These are phyloP conservation scores for Ctenopoma kingsleyae DNA, from an alignment of 2,797 vertebrate genomes.

Conservation along the genomic window DNA sequence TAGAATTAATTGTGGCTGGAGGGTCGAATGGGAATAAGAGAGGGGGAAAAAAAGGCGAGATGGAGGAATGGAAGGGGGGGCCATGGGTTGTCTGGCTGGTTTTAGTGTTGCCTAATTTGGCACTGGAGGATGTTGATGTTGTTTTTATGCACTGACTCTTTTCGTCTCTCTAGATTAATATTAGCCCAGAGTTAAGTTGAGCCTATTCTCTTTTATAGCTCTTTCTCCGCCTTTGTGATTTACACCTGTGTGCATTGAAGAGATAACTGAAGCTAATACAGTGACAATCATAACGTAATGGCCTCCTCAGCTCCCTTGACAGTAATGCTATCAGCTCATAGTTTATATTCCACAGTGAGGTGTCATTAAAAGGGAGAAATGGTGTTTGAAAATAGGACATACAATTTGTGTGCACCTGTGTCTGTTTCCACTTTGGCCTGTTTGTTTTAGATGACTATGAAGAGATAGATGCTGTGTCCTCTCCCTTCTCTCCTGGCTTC, in stretches of 20 bases:
- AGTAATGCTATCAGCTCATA: slow-evolving; percentile 47
- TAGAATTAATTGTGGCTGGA: slow-evolving; percentile 86
- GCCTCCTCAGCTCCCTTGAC: slow-evolving; percentile 59
- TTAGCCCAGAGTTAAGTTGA: slow-evolving; percentile 45
- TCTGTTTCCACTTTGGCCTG: background rate
- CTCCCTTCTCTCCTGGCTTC: slow-evolving; percentile 7
- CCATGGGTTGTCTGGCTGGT: slow-evolving; percentile 41
- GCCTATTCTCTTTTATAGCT: slow-evolving; percentile 68
- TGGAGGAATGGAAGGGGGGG: slow-evolving; percentile 22
- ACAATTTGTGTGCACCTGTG: slow-evolving; percentile 10
- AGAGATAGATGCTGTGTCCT: slow-evolving; percentile 27
- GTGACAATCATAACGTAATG: slow-evolving; percentile 67
- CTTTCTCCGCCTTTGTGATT: slow-evolving; percentile 54
- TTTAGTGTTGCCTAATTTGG: slow-evolving; percentile 53
- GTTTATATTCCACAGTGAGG: slow-evolving; percentile 46
- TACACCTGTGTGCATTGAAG: slow-evolving; percentile 50
- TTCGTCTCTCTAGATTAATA: slow-evolving; percentile 58
- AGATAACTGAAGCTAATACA: slow-evolving; percentile 64
- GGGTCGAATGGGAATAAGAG: slow-evolving; percentile 74
- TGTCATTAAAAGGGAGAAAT: slow-evolving; percentile 67
- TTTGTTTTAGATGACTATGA: slow-evolving; percentile 25
- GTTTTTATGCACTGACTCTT: slow-evolving; percentile 41
- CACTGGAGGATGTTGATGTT: slow-evolving; percentile 55
- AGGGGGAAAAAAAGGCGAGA: slow-evolving; percentile 36
- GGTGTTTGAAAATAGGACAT: slow-evolving; percentile 45